Evolutionary conservation across 2,113 vertebrate species (phyloP).

Genomic region (Colius striatus): DNA sequence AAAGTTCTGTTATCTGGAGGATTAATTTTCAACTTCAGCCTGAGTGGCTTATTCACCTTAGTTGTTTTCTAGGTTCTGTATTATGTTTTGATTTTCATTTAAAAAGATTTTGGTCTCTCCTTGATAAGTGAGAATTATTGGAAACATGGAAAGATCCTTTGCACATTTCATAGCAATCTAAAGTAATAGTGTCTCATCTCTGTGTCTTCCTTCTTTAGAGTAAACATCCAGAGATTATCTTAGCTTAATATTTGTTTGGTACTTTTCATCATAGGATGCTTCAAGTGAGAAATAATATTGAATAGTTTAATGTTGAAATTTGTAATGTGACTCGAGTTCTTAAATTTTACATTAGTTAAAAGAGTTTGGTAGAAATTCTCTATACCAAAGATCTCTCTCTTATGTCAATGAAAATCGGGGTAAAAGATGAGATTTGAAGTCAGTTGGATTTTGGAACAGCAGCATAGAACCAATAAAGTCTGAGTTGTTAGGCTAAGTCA

Average conservation of each 20-base stretch:
- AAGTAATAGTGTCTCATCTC: not conserved
- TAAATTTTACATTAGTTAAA: not conserved
- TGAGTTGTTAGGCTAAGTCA: not conserved
- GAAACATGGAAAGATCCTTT: not conserved
- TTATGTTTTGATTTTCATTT: not conserved
- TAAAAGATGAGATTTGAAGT: not conserved
- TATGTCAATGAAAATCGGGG: not conserved
- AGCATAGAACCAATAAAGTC: not conserved
- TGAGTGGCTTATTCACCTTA: not conserved
- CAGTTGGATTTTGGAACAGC: not conserved
- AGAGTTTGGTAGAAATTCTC: not conserved
- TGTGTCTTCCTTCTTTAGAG: not conserved
- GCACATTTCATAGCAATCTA: not conserved
- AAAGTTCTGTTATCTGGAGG: not conserved
- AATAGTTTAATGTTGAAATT: not conserved
- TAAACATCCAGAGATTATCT: not conserved
- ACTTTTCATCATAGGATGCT: not conserved
- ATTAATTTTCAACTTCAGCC: not conserved
- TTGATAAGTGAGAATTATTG: not conserved
- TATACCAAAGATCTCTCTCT: not conserved
- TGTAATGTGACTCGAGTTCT: not conserved
- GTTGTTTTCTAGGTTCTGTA: not conserved
- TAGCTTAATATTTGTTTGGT: not conserved
- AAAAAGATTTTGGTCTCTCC: not conserved
- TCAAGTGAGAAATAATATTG: not conserved